A percentile compares a stretch with the other conserved stretches of the same genome.
Conservation (phyloP, 2,888 invertebrate genomes). For the Charanyca ferruginea region DNA sequence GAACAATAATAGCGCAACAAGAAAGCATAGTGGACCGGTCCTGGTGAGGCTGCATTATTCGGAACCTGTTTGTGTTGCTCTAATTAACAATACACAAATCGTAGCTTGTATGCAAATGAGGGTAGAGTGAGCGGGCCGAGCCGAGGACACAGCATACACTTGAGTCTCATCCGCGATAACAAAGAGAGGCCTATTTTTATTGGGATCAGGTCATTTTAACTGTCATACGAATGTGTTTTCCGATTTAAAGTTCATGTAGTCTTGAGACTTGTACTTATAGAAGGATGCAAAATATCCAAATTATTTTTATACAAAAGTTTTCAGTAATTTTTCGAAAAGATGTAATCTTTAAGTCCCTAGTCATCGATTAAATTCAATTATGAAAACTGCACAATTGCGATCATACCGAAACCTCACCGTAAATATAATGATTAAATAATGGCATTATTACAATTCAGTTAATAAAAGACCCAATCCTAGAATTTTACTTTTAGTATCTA, state of each 20-base stretch:
- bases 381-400: background rate
- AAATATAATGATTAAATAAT: background rate
- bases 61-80: conserved; percentile 89
- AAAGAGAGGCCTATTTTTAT: conserved; percentile 73
- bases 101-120: conserved; percentile 90
- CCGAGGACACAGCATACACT: conserved; percentile 61
- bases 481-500: background rate
- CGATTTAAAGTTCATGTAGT: conserved; percentile 24
- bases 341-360: no score
- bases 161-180: conserved; percentile 72
- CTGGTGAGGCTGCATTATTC: conserved; percentile 77
- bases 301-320: conserved; percentile 6
- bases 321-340: no score
- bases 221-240: conserved; percentile 60
- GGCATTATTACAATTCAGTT: background rate
- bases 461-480: background rate
- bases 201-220: conserved; percentile 67
- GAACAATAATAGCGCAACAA: conserved; percentile 87
- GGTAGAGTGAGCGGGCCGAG: conserved; percentile 70
- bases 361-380: no score
- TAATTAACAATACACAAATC: conserved; percentile 91
- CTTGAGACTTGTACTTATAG: conserved; percentile 41
- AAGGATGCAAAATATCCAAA: background rate
- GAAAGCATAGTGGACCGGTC: conserved; percentile 80
- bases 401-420: background rate